A percentile compares a stretch with the other conserved stretches of the same genome.
Conservation (phyloP, 2,797 vertebrate species). For the Lepidocolaptes lacrymiger region DNA sequence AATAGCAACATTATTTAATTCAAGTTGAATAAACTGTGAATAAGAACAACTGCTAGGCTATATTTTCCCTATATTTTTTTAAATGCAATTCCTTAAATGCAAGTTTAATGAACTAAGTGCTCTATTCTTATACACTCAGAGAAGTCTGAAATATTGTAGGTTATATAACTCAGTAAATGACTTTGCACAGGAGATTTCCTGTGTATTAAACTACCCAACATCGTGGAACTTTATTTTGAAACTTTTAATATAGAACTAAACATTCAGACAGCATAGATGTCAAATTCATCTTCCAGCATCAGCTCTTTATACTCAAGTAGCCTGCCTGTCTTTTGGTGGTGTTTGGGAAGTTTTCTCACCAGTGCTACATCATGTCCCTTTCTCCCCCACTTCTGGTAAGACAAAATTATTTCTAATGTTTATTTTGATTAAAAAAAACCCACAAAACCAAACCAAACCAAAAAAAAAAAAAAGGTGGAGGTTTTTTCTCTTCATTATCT, state of each 20-base stretch:
- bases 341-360: background rate
- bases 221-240: background rate
- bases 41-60: background rate
- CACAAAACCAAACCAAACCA: too few relatives aligned
- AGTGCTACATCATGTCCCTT: background rate
- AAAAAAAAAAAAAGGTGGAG: background rate
- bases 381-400: background rate
- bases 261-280: background rate
- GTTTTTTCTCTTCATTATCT: background rate
- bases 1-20: background rate
- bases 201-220: background rate
- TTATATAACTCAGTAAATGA: background rate
- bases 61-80: background rate
- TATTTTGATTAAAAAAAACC: background rate
- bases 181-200: background rate
- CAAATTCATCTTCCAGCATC: background rate
- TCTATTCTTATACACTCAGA: background rate
- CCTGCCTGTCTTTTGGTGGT: background rate
- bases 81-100: background rate
- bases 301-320: background rate
- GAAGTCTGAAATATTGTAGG: background rate
- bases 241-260: background rate
- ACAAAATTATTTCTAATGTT: background rate
- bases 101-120: background rate
- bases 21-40: background rate